Base-by-base conservation (phyloP, 2,888 invertebrate species). In the Ophion costatus region DNA sequence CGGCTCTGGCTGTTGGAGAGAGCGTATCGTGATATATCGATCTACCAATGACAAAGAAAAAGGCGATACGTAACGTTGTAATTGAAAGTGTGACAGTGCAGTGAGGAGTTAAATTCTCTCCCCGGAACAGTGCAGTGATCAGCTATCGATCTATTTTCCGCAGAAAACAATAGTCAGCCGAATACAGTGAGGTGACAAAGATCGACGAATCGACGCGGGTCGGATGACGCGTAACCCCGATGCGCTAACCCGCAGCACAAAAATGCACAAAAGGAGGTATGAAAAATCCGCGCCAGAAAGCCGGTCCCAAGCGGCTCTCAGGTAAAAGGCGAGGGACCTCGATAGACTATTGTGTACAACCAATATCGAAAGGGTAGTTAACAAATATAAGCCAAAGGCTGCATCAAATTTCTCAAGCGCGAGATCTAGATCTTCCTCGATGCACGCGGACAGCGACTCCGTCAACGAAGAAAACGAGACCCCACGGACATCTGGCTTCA, bases 391-490 rank as follows among this genome's bases (percentile, higher is more conserved):
- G 33, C 2, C 56, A 2, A 59, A 20, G n/a, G 6, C 9, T 0
- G 33, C 57, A n/a, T 57, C 57, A 20, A 71, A 63, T n/a, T 63
- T 63, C 22, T 0, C 63, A 3, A 24, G 14, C 4, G 74, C 74
- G 6, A 45, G 76, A 38, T 67, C 56, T 2, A 2, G 76, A 77
- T 77, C 76, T 10, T 14, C 67, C 22, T 76, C 57, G 38, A 57
- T 29, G 2, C 42, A 76, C 38, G 3, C 10, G 11, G 38, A 33
- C 10, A 3, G 1, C 6, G 42, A 22, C 6, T 6, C 20, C 33
- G 9, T 6, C 6, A 57, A 56, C 14, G 11, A 17, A 5, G 33
- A 20, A 22, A 77, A 66, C 7, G 22, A 22, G 17, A 7, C 22
- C 0, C 0, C 57, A 56, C 66, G 14, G 76, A 66, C 76, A 56